Evolutionary conservation across 2,113 vertebrate genomes (phyloP).

Genomic region (Agapornis roseicollis): DNA sequence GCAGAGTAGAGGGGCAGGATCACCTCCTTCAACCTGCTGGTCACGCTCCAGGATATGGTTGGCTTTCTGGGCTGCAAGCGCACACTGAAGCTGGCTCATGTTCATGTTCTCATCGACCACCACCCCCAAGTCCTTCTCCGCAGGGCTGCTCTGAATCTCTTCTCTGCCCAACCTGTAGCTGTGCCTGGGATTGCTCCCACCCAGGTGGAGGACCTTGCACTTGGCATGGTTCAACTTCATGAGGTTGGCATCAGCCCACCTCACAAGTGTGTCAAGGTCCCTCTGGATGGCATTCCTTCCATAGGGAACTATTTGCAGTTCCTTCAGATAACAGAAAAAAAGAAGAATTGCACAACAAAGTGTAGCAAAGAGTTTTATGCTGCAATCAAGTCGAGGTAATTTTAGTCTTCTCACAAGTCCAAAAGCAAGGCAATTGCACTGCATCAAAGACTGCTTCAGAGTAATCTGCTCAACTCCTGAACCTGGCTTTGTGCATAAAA

Average conservation of each 20-base stretch:
- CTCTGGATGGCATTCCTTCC: not conserved
- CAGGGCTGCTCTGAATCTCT: too few species aligned
- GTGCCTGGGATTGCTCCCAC: too few species aligned
- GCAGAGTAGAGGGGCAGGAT: too few species aligned
- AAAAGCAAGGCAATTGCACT: not conserved
- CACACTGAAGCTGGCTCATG: too few species aligned
- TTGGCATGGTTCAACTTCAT: not conserved
- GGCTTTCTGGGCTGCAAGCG: too few species aligned
- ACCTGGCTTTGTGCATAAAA: not conserved
- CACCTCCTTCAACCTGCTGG: too few species aligned
- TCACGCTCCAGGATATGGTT: too few species aligned
- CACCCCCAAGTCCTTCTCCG: too few species aligned
- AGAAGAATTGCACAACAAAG: not conserved
- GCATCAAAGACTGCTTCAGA: not conserved
- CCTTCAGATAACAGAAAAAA: not conserved
- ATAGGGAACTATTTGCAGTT: not conserved
- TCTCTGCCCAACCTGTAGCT: too few species aligned
- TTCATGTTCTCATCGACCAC: too few species aligned
- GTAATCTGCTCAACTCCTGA: not conserved
- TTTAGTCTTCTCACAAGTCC: not conserved
- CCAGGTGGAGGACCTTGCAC: not conserved
- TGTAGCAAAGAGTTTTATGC: not conserved
- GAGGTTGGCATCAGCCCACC: not conserved
- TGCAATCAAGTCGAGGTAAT: not conserved
- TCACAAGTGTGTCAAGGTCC: not conserved